Evolutionary conservation across 2,797 vertebrate species (phyloP).

Genomic region (Halcyon chelicuti): DNA sequence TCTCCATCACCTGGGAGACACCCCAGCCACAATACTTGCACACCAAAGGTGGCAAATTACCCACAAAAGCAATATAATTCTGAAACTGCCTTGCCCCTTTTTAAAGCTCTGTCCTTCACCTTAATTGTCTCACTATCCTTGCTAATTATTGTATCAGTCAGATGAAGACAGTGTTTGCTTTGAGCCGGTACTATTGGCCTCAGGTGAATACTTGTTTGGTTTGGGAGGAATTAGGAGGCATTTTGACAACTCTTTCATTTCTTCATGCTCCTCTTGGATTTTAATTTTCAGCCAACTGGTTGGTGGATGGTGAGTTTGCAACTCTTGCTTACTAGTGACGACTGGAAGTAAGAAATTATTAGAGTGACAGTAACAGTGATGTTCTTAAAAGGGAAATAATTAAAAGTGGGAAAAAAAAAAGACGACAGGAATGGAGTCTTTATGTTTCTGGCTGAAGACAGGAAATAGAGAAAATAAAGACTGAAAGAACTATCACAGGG

Average conservation of each 20-base stretch:
- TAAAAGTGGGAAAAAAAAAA: not conserved
- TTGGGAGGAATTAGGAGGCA: slow-evolving; percentile 67
- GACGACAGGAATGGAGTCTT: not conserved
- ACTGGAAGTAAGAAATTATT: slow-evolving; percentile 59
- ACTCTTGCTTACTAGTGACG: slow-evolving; percentile 70
- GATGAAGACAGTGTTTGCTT: slow-evolving; percentile 38
- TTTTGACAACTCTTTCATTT: slow-evolving; percentile 74
- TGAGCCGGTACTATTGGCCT: slow-evolving; percentile 48
- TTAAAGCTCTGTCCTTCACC: not conserved
- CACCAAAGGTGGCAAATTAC: not conserved
- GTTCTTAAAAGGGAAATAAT: slow-evolving; percentile 22
- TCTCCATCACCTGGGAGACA: not conserved
- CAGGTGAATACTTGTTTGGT: slow-evolving; percentile 65
- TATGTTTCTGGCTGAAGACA: not conserved
- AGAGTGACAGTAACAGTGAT: slow-evolving; percentile 18
- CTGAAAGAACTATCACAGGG: not conserved
- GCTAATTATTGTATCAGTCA: not conserved
- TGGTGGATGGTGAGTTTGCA: slow-evolving; percentile 71
- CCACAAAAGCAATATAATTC: not conserved
- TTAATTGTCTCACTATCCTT: not conserved
- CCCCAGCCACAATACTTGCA: not conserved
- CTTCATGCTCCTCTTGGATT: slow-evolving; percentile 71
- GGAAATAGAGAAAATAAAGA: slow-evolving; percentile 9
- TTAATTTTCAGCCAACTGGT: slow-evolving; percentile 72
- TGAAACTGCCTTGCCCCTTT: not conserved